Evolutionary conservation across 2,797 vertebrate genomes (phyloP), one percentile per base, ranked within the genome.

Genomic region (Diplodus puntazzo): DNA sequence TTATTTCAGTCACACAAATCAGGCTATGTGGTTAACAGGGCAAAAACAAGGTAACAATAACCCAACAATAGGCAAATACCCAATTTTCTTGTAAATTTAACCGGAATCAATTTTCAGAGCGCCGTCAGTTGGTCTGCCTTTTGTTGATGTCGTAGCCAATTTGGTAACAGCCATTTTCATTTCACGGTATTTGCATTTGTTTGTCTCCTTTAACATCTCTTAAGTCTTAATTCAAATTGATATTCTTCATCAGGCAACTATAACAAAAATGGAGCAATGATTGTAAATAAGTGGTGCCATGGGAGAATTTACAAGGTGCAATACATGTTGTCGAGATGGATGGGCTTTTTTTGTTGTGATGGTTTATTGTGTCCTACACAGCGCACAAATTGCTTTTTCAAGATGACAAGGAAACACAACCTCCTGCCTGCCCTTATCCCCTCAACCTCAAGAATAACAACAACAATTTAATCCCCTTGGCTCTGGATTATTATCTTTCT

Each of bases 231-330:
- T 79, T 79, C 54, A 75, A 80, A 66, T 69, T 70, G 48, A 77
- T 76, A 83, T 68, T 73, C 69, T 64, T 83, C 59, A 63, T 64
- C 46, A 63, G 62, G 53, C 69, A 67, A 59, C 71, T 67, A 43
- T 48, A 63, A 82, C 17, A 85, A 79, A 75, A 84, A 81, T n/a
- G 27, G 64, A 75, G 60, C 50, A 75, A 70, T 86, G 48, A 63
- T 86, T 88, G 81, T 54, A 75, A 80, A 86, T 72, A 64, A 75
- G 25, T 69, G 21, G 48, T 52, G 16, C 65, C 73, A 65, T 71
- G 27, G 80, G 57, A 87, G 86, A 91, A 95, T 95, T 95, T 94
- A 94, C 43, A 76, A 82, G 83, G 88, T 94, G 80, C 79, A 92
- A 92, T 90, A 84, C 91, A 92, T 82, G 86, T 90, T 89, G 77